phyloP scores from a whole-genome alignment of 2,797 vertebrate genomes.

The Chiloscyllium punctatum region DNA sequence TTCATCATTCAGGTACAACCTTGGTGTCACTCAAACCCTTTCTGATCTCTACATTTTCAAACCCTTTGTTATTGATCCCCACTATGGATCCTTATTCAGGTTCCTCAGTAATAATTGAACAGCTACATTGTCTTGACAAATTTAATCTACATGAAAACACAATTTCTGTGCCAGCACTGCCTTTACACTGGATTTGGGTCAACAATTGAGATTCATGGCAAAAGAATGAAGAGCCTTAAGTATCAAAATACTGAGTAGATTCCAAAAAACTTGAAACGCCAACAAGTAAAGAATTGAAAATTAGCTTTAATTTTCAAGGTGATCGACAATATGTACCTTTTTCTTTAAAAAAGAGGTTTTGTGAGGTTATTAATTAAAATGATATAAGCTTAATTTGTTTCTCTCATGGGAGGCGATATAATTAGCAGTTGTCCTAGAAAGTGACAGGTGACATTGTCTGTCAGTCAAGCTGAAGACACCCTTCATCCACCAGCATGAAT shows the following conservation, averaged over 20 bases:
- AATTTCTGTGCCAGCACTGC: neutral
- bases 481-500: neutral
- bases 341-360: neutral
- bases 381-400: neutral
- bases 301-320: neutral
- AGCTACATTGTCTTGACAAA: neutral
- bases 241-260: neutral
- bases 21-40: neutral
- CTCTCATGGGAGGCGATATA: neutral
- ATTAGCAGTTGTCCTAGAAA: slow-evolving; percentile 25
- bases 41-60: neutral
- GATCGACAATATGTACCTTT: neutral
- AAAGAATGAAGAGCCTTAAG: neutral
- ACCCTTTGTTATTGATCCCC: neutral
- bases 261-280: neutral
- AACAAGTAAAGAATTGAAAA: neutral
- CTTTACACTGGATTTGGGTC: neutral
- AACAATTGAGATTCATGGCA: neutral
- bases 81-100: neutral
- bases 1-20: neutral
- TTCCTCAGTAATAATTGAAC: neutral
- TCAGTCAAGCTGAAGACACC: neutral
- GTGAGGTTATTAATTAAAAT: slow-evolving; percentile 11
- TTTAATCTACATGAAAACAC: neutral
- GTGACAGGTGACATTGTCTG: slow-evolving; percentile 9